These are phyloP conservation scores for Tipula lateralis DNA, from an alignment of 2,888 invertebrate species.

Conservation along the genomic window DNA sequence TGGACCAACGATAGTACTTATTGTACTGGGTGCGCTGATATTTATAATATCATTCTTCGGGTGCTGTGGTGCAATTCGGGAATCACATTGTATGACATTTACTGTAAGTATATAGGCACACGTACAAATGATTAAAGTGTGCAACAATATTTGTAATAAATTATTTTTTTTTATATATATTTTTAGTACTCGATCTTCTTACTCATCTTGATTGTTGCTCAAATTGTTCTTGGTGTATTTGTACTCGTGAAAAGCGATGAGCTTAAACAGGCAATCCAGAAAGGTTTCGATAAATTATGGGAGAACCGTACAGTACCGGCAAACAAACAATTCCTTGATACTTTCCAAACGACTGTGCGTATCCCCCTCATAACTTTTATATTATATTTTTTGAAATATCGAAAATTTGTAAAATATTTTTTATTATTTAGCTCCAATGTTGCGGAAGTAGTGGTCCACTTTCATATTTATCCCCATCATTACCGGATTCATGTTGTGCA, in stretches of 20 bases:
- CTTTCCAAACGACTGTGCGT: constrained; percentile 25
- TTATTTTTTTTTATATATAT: constrained; percentile 30
- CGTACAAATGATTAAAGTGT: no score
- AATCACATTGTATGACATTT: constrained; percentile 83
- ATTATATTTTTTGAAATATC: not conserved
- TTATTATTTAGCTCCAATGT: constrained; percentile 39
- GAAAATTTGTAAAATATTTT: not conserved
- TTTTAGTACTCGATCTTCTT: constrained; percentile 67
- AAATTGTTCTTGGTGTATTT: constrained; percentile 64
- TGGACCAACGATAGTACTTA: constrained; percentile 60
- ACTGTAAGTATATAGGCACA: constrained; percentile 59
- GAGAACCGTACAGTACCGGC: constrained; percentile 39
- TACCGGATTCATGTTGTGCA: constrained; percentile 51
- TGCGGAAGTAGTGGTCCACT: constrained; percentile 41
- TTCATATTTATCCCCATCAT: constrained; percentile 38
- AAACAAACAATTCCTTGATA: not conserved
- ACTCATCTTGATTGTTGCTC: constrained; percentile 65
- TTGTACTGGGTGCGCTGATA: constrained; percentile 64
- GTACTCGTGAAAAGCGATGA: constrained; percentile 58
- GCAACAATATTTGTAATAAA: no score
- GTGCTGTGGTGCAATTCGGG: constrained; percentile 83
- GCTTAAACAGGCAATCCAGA: constrained; percentile 51
- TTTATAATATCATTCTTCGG: constrained; percentile 83
- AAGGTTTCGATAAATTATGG: constrained; percentile 51
- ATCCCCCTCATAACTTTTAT: not conserved